Percentiles rank a stretch among this genome's conserved stretches.
Evolutionary conservation across 1,140 invertebrate genomes (phyloP).

Genomic region (Caenorhabditis tropicalis): DNA sequence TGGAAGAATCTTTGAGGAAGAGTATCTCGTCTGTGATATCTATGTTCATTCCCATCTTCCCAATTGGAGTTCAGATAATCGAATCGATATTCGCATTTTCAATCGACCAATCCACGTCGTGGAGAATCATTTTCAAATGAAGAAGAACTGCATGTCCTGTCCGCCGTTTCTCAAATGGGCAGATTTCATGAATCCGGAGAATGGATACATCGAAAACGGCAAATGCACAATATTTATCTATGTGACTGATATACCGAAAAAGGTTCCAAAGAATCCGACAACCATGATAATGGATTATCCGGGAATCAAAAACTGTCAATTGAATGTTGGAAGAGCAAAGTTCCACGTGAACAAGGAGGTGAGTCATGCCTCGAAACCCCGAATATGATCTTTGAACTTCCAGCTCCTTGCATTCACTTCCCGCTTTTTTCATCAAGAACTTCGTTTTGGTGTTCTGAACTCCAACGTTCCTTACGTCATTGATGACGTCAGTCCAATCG

Average conservation of each 20-base stretch:
- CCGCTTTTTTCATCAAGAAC: background rate
- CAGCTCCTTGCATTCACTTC: conserved; percentile 6
- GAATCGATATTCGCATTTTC: background rate
- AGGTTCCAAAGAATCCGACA: background rate
- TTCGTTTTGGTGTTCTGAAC: background rate
- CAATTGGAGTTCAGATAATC: background rate
- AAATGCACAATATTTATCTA: background rate
- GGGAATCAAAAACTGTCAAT: background rate
- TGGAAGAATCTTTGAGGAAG: background rate
- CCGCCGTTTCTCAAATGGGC: background rate
- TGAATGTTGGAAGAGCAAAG: background rate
- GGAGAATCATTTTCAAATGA: background rate
- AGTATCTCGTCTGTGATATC: background rate
- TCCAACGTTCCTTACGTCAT: background rate
- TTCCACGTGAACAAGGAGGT: conserved; percentile 8
- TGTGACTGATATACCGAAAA: background rate
- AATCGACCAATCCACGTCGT: background rate
- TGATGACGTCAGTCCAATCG: background rate
- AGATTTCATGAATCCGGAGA: background rate
- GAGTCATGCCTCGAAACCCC: background rate
- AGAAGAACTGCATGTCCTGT: conserved; percentile 8
- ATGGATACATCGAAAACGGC: background rate
- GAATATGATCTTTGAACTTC: background rate
- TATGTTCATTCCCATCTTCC: background rate
- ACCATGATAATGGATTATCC: background rate